Evolutionary conservation across 2,797 vertebrate genomes (phyloP), one percentile per base, ranked within the genome.

Genomic region (Phataginus tetradactyla): DNA sequence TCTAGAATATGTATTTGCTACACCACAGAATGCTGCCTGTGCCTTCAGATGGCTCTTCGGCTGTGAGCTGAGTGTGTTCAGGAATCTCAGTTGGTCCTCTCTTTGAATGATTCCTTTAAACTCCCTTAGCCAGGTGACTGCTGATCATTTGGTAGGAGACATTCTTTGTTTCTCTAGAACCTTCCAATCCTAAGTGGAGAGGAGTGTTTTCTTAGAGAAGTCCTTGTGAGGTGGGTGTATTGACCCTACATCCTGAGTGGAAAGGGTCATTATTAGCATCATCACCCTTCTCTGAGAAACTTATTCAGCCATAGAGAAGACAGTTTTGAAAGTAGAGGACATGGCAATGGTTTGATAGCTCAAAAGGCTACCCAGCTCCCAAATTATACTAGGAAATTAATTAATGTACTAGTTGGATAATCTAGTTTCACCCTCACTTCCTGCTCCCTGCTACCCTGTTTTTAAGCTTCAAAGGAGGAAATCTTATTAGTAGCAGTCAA

Each of bases 121-220:
- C 18, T 80, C 27, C 39, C 57, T 51, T 91, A 57, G 11, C 69
- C 49, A 20, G 61, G 20, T 34, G 53, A 39, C 66, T 39, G 12
- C 59, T 39, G 4, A 53, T 66, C 39, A 20, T 89, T 88, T 85
- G 68, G 25, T 72, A 32, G 37, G 49, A 94, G 37, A 68, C 23
- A 55, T 32, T 86, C 42, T 53, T 89, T 37, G 37, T 75, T 95
- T 85, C 21, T 86, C 51, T 94, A 59, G 71, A 90, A n/a, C 23
- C 55, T 86, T 85, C 49, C 69, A 42, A 39, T 68, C 37, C 5
- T 37, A 29, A 39, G 57, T 32, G 37, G 25, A 18, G 32, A 29
- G 63, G 49, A 51, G 37, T 75, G 29, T 71, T 78, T 69, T 45
- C 45, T 45, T 57, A 69, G 64, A 97, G 39, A 83, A 63, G 61